Percentiles rank a stretch among this genome's conserved stretches.
phyloP scores from a whole-genome alignment of 2,888 invertebrate species.

The Sphaerophoria taeniata region DNA sequence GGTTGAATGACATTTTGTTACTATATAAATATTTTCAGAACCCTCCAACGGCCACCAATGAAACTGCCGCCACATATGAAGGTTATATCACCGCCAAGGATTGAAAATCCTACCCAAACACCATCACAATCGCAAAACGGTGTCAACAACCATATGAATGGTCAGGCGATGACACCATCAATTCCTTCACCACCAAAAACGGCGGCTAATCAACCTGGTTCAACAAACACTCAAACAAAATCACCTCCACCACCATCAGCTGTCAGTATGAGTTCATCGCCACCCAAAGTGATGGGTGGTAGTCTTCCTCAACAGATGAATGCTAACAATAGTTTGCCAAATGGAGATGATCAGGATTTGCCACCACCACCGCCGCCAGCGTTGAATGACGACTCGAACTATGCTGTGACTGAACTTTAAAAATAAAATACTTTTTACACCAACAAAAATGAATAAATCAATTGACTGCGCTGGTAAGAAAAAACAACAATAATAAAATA shows the following conservation, averaged over 20 bases:
- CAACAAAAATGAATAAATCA: not conserved
- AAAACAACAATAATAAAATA: not conserved
- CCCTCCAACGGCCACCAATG: slow-evolving; percentile 82
- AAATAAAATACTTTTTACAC: slow-evolving; percentile 27
- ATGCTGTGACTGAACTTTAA: slow-evolving; percentile 83
- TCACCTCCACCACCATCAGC: slow-evolving; percentile 71
- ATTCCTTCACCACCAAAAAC: slow-evolving; percentile 79
- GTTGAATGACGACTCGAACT: slow-evolving; percentile 83
- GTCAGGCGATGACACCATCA: slow-evolving; percentile 68
- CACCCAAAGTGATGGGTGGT: slow-evolving; percentile 37
- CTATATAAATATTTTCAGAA: slow-evolving; percentile 76
- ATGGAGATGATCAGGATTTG: slow-evolving; percentile 80
- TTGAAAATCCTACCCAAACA: slow-evolving; percentile 80
- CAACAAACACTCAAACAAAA: slow-evolving; percentile 75
- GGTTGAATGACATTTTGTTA: not conserved
- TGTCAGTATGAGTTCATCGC: slow-evolving; percentile 68
- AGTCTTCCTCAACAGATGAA: slow-evolving; percentile 69
- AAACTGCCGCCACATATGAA: slow-evolving; percentile 83
- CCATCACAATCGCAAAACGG: slow-evolving; percentile 76
- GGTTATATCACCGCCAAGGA: slow-evolving; percentile 83
- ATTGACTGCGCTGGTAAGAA: slow-evolving; percentile 60
- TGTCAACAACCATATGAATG: slow-evolving; percentile 62
- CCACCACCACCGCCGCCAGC: slow-evolving; percentile 81
- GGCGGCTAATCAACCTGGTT: slow-evolving; percentile 76
- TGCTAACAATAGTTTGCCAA: slow-evolving; percentile 64